Evolutionary conservation across 2,888 invertebrate species (phyloP), one percentile per base, ranked within the genome.

Genomic region (Xestia c-nigrum): DNA sequence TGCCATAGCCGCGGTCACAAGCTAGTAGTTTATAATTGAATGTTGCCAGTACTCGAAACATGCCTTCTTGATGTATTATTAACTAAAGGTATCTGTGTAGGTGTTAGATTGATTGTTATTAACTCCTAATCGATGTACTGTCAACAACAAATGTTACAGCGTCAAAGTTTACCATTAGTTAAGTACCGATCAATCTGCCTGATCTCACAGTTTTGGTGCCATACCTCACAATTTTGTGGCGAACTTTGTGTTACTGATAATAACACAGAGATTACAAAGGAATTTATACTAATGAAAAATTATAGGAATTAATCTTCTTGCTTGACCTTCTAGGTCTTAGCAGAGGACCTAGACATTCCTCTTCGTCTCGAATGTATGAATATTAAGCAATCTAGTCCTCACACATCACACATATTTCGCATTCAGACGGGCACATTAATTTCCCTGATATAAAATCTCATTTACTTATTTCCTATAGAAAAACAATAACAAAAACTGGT

Each of bases 21-120:
- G 43, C 43, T 43, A 43, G 43, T 43, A 43, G 43, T 43, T 43
- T 43, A 43, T 43, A 43, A 43, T 43, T 43, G 9, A 43, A 43
- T 43, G 43, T 43, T 24, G 21, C 21, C 19, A 31, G 40, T 40
- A 46, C 52, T 16, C 21, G 55, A 10, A 38, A 40, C 1, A 46
- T 46, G 14, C 31, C 82, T 75, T 63, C 66, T 55, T 76, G 40
- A 61, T 76, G 21, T 31, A 78, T 74, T 61, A 81, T 68, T 82
- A 52, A 59, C 46, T 52, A 9, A 65, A 83, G 69, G 40, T 52
- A 24, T 68, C 19, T n/a, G 55, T 19, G 82, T 83, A 24, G 82
- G 83, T 76, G 82, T 81, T 38, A 76, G 64, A 81, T 83, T 68
- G 59, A 73, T 81, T 55, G 46, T 68, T 71, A 70, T 69, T 57